Percentiles rank a stretch among this genome's conserved stretches.
Evolutionary conservation across 2,888 invertebrate species (phyloP).

Genomic region (Sisyra nigra): DNA sequence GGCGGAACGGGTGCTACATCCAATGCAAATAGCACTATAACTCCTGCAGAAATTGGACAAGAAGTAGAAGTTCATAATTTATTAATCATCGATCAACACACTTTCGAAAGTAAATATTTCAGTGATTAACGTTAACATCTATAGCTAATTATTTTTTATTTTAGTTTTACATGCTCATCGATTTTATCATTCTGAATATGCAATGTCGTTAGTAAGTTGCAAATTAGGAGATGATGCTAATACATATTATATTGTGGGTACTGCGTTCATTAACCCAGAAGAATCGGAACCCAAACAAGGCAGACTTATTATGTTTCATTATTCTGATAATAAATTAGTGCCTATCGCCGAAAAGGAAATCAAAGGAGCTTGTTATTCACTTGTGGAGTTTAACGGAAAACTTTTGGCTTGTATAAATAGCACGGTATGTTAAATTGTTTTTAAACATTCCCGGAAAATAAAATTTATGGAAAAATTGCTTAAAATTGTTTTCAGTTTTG

Average conservation of each 20-base stretch:
- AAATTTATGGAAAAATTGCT: too few relatives aligned
- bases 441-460: too few relatives aligned
- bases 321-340: constrained; percentile 67
- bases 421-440: constrained; percentile 43
- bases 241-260: constrained; percentile 88
- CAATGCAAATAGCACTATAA: constrained; percentile 18
- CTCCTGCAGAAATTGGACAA: constrained; percentile 43
- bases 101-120: constrained; percentile 55
- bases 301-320: constrained; percentile 79
- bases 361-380: constrained; percentile 84
- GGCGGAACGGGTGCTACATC: constrained; percentile 27
- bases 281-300: constrained; percentile 93
- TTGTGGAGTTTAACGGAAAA: constrained; percentile 92
- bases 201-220: constrained; percentile 79
- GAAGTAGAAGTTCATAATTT: constrained; percentile 85
- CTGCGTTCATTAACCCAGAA: constrained; percentile 85
- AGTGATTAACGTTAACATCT: neutral
- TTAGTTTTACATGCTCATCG: constrained; percentile 86
- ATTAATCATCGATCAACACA: constrained; percentile 87
- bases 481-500: too few relatives aligned
- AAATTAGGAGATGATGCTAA: constrained; percentile 81
- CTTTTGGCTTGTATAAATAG: constrained; percentile 91
- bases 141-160: too few relatives aligned
- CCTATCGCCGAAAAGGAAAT: constrained; percentile 92
- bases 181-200: constrained; percentile 79